Evolutionary conservation across 2,113 vertebrate genomes (phyloP).

Genomic region (Pangasianodon hypophthalmus): DNA sequence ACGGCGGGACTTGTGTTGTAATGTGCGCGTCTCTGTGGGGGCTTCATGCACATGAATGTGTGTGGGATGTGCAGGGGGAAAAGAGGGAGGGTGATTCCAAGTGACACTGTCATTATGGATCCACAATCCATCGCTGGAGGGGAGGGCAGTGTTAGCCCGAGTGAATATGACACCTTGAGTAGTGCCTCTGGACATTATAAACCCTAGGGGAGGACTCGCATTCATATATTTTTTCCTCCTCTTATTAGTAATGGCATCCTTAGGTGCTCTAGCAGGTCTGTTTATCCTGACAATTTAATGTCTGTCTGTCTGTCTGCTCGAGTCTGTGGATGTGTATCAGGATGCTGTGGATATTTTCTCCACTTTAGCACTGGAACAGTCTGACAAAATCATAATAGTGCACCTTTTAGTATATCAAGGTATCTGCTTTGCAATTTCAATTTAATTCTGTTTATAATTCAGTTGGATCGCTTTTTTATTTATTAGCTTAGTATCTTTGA

Average conservation of each 20-base stretch:
- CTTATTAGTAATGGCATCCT: constrained; percentile 24
- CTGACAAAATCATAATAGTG: neutral
- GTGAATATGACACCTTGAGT: constrained; percentile 24
- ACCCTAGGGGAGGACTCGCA: neutral
- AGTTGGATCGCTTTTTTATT: neutral
- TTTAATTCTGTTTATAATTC: neutral
- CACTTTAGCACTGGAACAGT: neutral
- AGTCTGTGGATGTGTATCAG: constrained; percentile 26
- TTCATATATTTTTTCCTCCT: neutral
- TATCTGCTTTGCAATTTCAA: neutral
- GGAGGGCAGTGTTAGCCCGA: constrained; percentile 2
- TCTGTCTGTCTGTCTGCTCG: constrained; percentile 1
- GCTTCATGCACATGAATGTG: constrained; percentile 60
- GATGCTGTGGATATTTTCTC: neutral
- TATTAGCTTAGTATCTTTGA: neutral
- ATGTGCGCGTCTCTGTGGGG: constrained; percentile 25
- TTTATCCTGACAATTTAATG: constrained; percentile 12
- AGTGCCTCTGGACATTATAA: constrained; percentile 36
- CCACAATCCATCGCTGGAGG: constrained; percentile 8
- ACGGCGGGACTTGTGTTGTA: constrained; percentile 21
- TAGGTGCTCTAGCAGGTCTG: constrained; percentile 6
- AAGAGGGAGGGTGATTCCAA: constrained; percentile 33
- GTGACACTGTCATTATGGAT: constrained; percentile 43
- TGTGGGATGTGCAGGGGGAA: neutral
- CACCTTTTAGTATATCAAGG: neutral